Percentiles rank a stretch among this genome's conserved stretches.
phyloP scores from a whole-genome alignment of 2,888 invertebrate species.

The Dynastes hyllus region DNA sequence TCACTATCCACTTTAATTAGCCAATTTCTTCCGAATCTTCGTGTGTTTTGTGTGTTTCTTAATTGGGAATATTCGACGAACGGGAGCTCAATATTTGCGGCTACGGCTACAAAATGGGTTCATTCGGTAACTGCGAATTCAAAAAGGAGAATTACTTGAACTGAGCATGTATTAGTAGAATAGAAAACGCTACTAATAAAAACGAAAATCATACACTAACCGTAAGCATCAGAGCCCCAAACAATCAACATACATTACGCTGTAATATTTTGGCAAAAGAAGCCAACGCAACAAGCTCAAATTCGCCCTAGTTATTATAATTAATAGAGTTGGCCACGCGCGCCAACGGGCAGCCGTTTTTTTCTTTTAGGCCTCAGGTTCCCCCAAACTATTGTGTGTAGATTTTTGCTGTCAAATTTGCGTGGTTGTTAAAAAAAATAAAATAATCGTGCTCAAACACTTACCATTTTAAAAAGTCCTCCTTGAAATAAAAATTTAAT shows the following conservation, averaged over 20 bases:
- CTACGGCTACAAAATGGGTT: slow-evolving; percentile 18
- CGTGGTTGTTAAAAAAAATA: no score
- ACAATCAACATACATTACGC: no score
- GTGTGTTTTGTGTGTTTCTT: not conserved
- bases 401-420: no score
- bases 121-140: slow-evolving; percentile 27
- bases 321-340: not conserved
- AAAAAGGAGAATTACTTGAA: slow-evolving; percentile 13
- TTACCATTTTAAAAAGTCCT: no score
- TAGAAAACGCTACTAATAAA: not conserved
- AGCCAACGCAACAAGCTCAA: slow-evolving; percentile 8
- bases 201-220: slow-evolving; percentile 1
- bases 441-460: no score
- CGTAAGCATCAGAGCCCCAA: slow-evolving; percentile 12
- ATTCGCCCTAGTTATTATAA: not conserved
- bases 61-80: not conserved
- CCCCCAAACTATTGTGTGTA: no score
- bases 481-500: no score
- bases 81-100: slow-evolving; percentile 15
- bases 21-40: slow-evolving; percentile 28
- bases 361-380: no score
- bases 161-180: not conserved
- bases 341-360: no score
- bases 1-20: not conserved
- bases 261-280: not conserved